Percentiles rank a stretch among this genome's conserved stretches.
Conservation (phyloP, 2,888 invertebrate genomes). For the Linyphia triangularis region DNA sequence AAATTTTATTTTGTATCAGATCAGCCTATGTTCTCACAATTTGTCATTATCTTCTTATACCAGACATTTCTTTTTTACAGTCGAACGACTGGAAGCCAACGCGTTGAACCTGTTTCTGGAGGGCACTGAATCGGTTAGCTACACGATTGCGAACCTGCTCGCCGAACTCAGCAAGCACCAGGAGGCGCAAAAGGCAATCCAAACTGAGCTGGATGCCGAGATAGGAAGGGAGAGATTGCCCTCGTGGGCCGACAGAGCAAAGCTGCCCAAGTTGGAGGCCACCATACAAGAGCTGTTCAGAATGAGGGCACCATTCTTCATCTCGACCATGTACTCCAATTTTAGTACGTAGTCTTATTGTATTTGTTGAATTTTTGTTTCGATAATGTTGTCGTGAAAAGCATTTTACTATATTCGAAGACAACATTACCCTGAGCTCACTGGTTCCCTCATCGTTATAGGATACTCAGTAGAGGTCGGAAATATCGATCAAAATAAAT, state of each 20-base stretch:
- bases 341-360: too few species aligned
- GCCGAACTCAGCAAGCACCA: slow-evolving; percentile 83
- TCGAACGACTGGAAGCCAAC: slow-evolving; percentile 22
- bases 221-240: slow-evolving; percentile 83
- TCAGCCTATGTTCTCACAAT: too few species aligned
- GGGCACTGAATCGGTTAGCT: slow-evolving; percentile 71
- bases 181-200: slow-evolving; percentile 83
- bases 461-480: too few species aligned
- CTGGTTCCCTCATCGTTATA: too few species aligned
- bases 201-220: slow-evolving; percentile 83
- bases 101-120: slow-evolving; percentile 46
- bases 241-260: slow-evolving; percentile 83
- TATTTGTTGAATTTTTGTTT: too few species aligned
- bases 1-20: too few species aligned
- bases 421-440: too few species aligned
- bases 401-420: too few species aligned
- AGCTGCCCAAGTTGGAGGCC: slow-evolving; percentile 85
- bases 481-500: too few species aligned
- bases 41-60: not conserved
- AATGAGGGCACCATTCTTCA: not conserved
- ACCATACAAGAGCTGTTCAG: slow-evolving; percentile 48
- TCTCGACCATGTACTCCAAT: slow-evolving; percentile 40
- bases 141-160: slow-evolving; percentile 79
- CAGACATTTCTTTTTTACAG: not conserved
- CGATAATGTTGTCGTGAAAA: too few species aligned